These are phyloP conservation scores for Leptogaster cylindrica DNA, from an alignment of 2,888 invertebrate genomes.

Conservation along the genomic window DNA sequence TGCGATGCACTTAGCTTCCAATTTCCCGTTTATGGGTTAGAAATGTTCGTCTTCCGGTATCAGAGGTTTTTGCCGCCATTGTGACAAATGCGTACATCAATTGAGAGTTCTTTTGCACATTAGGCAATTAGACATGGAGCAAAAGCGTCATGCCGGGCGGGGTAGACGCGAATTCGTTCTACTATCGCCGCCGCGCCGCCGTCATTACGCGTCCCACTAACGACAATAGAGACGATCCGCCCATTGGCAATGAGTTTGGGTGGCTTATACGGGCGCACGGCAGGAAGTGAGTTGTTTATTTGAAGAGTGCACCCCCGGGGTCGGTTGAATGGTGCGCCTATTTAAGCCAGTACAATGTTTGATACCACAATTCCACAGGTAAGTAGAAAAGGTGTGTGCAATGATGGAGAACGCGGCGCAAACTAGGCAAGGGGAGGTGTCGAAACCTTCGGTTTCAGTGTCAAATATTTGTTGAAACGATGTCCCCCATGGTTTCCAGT, in stretches of 20 bases:
- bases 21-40: background rate
- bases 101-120: background rate
- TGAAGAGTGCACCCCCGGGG: background rate
- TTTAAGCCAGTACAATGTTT: background rate
- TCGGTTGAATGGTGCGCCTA: background rate
- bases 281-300: conserved; percentile 9
- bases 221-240: conserved; percentile 7
- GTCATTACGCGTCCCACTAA: conserved; percentile 27
- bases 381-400: background rate
- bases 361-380: conserved; percentile 3
- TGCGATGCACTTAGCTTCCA: background rate
- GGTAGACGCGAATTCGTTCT: conserved; percentile 28
- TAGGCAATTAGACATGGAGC: background rate
- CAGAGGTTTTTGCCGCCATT: background rate
- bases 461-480: conserved; percentile 11
- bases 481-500: background rate
- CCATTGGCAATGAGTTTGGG: background rate
- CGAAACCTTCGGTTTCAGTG: background rate
- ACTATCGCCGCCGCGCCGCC: conserved; percentile 8
- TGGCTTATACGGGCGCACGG: background rate
- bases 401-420: no score
- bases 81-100: background rate
- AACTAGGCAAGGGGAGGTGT: conserved; percentile 11
- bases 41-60: background rate
- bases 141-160: background rate